Evolutionary conservation across 1,140 invertebrate species (phyloP), one percentile per base, ranked within the genome.

Genomic region (Aricia agestis): DNA sequence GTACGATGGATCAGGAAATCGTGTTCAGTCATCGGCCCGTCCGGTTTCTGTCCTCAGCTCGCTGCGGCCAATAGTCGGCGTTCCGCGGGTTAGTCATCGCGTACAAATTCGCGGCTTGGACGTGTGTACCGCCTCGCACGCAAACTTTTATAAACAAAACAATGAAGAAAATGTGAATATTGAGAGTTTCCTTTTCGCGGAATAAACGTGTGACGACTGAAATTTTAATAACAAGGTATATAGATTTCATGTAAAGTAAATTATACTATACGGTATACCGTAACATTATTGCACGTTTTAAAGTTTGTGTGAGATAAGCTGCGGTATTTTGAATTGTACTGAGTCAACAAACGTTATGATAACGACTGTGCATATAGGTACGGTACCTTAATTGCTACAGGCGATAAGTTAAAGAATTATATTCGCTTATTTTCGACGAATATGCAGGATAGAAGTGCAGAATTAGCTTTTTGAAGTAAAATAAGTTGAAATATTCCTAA

Each of bases 111-210:
- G 66, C n/a, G 36, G 66, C 9, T n/a, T 19, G 59, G 59, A 63
- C 59, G 59, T 63, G 59, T 63, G 59, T 18, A 63, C 17, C 18
- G 59, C 18, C 19, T 63, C 45, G 10, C 18, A 63, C 10, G 36
- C 10, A 7, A 63, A 63, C 6, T 10, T n/a, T 63, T 19, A 36
- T 63, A n/a, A 63, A 63, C 2, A 63, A 68, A 17, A 68, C 63
- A n/a, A 71, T 69, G 78, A 82, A 75, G 70, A 82, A 81, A 84
- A 82, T 82, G 80, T 83, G 80, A 79, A 76, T 71, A 9, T 25
- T n/a, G 18, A 63, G 2, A 17, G 18, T 63, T 73, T 72, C 67
- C 19, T 42, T 63, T 71, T 59, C 36, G 6, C 15, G 45, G 45
- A 68, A 42, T n/a, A 17, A 36, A 25, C 0, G 13, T 0, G 2